Conservation (phyloP, 1,140 invertebrate species). For the Penaeus japonicus region DNA sequence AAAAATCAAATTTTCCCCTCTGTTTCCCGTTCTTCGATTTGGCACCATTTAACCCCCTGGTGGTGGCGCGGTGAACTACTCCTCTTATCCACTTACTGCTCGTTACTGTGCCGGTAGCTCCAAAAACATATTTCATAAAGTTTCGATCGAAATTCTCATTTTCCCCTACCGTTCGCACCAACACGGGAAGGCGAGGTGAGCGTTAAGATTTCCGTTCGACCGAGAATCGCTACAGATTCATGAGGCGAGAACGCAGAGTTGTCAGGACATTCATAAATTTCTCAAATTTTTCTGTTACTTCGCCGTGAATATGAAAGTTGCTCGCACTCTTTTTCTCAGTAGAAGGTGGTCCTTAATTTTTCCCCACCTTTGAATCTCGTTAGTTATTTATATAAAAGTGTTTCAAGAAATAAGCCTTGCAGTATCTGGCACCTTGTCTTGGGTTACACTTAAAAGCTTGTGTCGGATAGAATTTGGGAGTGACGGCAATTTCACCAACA, state of each 20-base stretch:
- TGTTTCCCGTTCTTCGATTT: conserved; percentile 29
- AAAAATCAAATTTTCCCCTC: not conserved
- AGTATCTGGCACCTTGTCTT: conserved; percentile 15
- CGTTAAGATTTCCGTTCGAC: not conserved
- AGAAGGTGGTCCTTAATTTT: too few relatives aligned
- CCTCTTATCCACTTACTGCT: conserved; percentile 49
- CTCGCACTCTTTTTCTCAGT: too few relatives aligned
- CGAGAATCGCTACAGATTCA: not conserved
- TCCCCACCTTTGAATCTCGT: too few relatives aligned
- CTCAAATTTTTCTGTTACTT: too few relatives aligned
- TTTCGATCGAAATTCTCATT: conserved; percentile 8
- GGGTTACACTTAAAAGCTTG: conserved; percentile 54
- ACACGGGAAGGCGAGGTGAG: not conserved
- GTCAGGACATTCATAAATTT: not conserved
- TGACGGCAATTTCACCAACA: conserved; percentile 48
- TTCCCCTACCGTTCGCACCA: not conserved
- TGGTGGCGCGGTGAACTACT: conserved; percentile 41
- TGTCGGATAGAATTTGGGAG: conserved; percentile 53
- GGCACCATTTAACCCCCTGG: conserved; percentile 46
- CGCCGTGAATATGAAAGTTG: too few relatives aligned
- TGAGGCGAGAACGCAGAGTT: not conserved
- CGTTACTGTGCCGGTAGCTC: conserved; percentile 36
- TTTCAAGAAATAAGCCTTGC: not conserved
- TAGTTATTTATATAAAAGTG: not conserved
- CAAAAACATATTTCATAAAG: conserved; percentile 39